Evolutionary conservation across 1,140 invertebrate genomes (phyloP), one percentile per base, ranked within the genome.

Genomic region (Drosophila busckii): DNA sequence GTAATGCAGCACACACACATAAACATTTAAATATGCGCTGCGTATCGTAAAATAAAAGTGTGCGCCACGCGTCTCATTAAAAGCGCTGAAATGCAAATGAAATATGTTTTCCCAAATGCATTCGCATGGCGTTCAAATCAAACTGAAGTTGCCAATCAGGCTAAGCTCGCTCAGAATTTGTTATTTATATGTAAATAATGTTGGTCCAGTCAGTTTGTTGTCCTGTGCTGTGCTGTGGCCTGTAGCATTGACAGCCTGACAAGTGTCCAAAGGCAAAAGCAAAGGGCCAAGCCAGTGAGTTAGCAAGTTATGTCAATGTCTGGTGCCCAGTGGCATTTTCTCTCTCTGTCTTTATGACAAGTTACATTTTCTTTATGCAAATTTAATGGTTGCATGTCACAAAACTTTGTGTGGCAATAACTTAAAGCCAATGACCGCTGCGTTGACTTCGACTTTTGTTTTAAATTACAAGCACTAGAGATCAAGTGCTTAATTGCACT

Each of bases 161-260:
- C n/a, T n/a, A n/a, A n/a, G n/a, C 28, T 64, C 10, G 9, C 25
- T 63, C n/a, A n/a, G n/a, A n/a, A n/a, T 59, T 42, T 46, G 62
- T 71, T 70, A 78, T 78, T 73, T 78, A 78, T 78, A 78, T 78
- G 73, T 65, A 80, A 78, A 78, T 78, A 68, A 69, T 46, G 62
- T 31, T 56, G 22, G 45, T 58, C 45, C 54, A 26, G 20, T 22
- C 15, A 12, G n/a, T n/a, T n/a, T n/a, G n/a, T n/a, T 53, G 55
- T 59, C 55, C 42, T 6, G 48, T 48, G 44, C n/a, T 59, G 32
- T 59, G 48, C 55, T 59, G 37, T 59, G 46, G 49, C 56, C 49
- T 42, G 19, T n/a, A 20, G 7, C 31, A 60, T 53, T 60, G 56
- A 60, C 56, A 54, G 19, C 31, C 29, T 29, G 48, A 44, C 48